Percentiles rank a stretch among this genome's conserved stretches.
Evolutionary conservation across 2,797 vertebrate genomes (phyloP).

Genomic region (Aeoliscus strigatus): DNA sequence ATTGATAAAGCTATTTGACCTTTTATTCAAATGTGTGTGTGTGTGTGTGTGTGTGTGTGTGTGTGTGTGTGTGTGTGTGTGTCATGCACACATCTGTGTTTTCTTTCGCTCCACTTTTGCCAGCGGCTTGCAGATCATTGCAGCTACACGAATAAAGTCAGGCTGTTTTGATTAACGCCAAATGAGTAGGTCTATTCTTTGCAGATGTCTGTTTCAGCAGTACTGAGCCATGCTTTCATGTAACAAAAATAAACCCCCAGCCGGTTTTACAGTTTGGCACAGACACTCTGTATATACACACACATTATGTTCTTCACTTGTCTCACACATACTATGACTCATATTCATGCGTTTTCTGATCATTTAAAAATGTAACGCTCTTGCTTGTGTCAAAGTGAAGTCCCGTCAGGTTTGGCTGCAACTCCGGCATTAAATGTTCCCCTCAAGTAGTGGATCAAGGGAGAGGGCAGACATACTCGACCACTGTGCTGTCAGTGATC

Average conservation of each 20-base stretch:
- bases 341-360: conserved; percentile 37
- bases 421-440: conserved; percentile 45
- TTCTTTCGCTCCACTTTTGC: conserved; percentile 64
- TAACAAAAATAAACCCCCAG: conserved; percentile 72
- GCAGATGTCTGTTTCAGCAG: conserved; percentile 73
- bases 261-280: conserved; percentile 70
- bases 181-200: conserved; percentile 76
- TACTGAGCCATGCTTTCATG: conserved; percentile 56
- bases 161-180: conserved; percentile 77
- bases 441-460: neutral
- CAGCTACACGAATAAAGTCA: conserved; percentile 72
- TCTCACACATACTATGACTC: conserved; percentile 45
- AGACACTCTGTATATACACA: conserved; percentile 38
- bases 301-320: conserved; percentile 42
- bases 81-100: conserved; percentile 66
- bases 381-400: conserved; percentile 60
- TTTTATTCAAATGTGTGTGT: conserved; percentile 72
- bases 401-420: conserved; percentile 45
- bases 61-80: conserved; percentile 47
- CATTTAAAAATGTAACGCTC: conserved; percentile 44
- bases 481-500: conserved; percentile 15
- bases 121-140: conserved; percentile 68
- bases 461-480: conserved; percentile 9
- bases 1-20: conserved; percentile 78
- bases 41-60: conserved; percentile 39